Conservation (phyloP, 2,888 invertebrate genomes). For the Cylindroiulus punctatus region DNA sequence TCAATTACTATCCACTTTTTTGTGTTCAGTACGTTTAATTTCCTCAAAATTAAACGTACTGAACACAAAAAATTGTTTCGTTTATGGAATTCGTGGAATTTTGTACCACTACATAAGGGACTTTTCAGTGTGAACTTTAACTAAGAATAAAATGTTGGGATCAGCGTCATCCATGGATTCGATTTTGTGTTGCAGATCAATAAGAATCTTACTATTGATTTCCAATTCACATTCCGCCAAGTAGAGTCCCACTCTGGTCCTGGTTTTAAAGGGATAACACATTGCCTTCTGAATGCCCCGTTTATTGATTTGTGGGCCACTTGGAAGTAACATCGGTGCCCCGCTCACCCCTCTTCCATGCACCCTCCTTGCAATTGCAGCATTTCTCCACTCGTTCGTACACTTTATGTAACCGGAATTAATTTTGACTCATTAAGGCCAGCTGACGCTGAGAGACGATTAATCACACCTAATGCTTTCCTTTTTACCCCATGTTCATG, state of each 20-base stretch:
- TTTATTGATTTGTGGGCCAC: not conserved
- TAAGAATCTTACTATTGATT: not conserved
- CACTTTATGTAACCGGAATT: conserved; percentile 47
- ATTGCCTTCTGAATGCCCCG: not conserved
- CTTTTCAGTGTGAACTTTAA: not conserved
- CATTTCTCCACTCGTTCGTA: conserved; percentile 30
- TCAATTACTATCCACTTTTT: too few relatives aligned
- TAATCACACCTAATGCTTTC: conserved; percentile 51
- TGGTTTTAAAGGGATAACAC: conserved; percentile 1
- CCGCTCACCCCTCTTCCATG: not conserved
- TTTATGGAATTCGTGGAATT: too few relatives aligned
- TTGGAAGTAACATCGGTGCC: conserved; percentile 3
- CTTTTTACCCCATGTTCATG: not conserved
- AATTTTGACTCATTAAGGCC: conserved; percentile 50
- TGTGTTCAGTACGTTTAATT: too few relatives aligned
- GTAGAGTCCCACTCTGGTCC: not conserved
- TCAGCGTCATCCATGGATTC: not conserved
- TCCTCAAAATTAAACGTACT: too few relatives aligned
- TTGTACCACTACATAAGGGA: too few relatives aligned
- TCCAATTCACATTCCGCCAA: not conserved
- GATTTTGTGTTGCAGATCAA: not conserved
- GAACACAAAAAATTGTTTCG: too few relatives aligned
- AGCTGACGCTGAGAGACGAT: conserved; percentile 52
- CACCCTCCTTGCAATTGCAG: conserved; percentile 15
- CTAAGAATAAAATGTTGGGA: not conserved